Base-by-base conservation (phyloP, 2,797 vertebrate genomes). In the Scolopax rusticola region DNA sequence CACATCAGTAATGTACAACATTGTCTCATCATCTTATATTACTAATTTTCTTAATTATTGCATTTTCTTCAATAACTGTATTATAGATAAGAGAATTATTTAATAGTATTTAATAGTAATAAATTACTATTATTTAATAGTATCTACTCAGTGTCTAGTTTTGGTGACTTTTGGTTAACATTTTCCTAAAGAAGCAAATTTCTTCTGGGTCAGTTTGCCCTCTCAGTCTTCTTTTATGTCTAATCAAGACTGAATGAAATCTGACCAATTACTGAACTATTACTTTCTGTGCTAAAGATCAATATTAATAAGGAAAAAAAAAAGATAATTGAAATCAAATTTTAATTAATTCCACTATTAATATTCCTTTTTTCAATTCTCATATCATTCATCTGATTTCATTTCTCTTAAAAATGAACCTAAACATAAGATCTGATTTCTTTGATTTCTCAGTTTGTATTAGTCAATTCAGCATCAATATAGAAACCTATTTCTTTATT, bases 231-330 rank as follows among this genome's bases (percentile, higher is more conserved):
- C 36, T 74, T 85, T 85, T 47, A 32, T 21, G 27, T 61, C 17
- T 69, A 70, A 61, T 2, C 7, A 84, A 61, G 38, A 43, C 11
- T 21, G 61, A 80, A 38, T 57, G 0, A 76, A 82, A 75, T 41
- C 4, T 0, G 0, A 3, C 1, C 8, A 53, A 33, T 14, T 16
- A 43, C 24, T 67, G 51, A 70, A 36, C 25, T 83, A 65, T 67
- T 4, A 32, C 23, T 70, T 71, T 23, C 30, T 45, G 3, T 71
- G 27, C 61, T 48, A 41, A 74, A 56, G 20, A 32, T 12, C 65
- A 69, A 20, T 43, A 61, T 23, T 23, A 36, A 32, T 36, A 63
- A 43, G 3, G 20, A 53, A 56, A 85, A 74, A 2, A 74, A 2
- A 74, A 54, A 68, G 6, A 21, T 2, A 68, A 63, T 30, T 0